Percentiles rank a stretch among this genome's conserved stretches.
phyloP scores from a whole-genome alignment of 2,888 invertebrate genomes.

The Phlogophora meticulosa region DNA sequence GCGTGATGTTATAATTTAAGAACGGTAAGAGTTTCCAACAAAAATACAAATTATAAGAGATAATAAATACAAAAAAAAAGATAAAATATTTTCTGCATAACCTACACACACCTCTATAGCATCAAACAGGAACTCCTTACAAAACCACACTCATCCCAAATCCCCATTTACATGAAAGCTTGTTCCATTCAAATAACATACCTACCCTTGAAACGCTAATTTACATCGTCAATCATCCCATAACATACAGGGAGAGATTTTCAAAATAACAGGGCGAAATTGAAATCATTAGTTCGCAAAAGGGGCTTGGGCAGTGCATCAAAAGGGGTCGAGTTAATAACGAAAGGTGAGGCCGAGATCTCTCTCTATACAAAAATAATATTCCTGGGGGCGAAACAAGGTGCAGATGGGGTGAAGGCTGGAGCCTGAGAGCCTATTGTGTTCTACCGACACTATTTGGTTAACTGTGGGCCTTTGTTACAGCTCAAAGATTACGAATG shows the following conservation, averaged over 20 bases:
- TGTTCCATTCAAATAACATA: slow-evolving; percentile 52
- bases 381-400: slow-evolving; percentile 68
- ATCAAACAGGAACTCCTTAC: slow-evolving; percentile 15
- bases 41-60: neutral
- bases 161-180: slow-evolving; percentile 54
- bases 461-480: slow-evolving; percentile 70
- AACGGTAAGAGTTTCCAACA: neutral
- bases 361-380: slow-evolving; percentile 84
- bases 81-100: neutral
- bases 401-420: slow-evolving; percentile 61
- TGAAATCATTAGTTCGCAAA: slow-evolving; percentile 86
- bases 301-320: slow-evolving; percentile 83
- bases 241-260: slow-evolving; percentile 68
- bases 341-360: slow-evolving; percentile 86
- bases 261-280: slow-evolving; percentile 78
- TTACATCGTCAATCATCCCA: slow-evolving; percentile 69
- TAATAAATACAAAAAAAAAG: too few relatives aligned
- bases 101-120: neutral
- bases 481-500: slow-evolving; percentile 53
- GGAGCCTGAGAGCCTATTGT: slow-evolving; percentile 72
- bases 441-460: slow-evolving; percentile 77
- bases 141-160: slow-evolving; percentile 39
- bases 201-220: slow-evolving; percentile 63
- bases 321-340: slow-evolving; percentile 87
- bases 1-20: neutral